These are phyloP conservation scores for Xenopus borealis DNA, from an alignment of 2,113 vertebrate genomes.

Conservation along the genomic window DNA sequence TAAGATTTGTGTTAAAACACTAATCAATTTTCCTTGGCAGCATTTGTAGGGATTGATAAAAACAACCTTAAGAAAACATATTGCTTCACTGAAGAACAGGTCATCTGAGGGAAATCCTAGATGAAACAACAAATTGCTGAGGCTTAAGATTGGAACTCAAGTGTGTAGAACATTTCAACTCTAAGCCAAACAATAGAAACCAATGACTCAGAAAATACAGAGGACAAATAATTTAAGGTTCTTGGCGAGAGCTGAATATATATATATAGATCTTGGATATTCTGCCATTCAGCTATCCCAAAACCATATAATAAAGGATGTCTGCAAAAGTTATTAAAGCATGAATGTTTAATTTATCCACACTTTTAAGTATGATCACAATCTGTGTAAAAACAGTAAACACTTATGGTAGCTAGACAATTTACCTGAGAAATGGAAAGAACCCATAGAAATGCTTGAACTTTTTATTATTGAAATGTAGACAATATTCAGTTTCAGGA, in stretches of 20 bases:
- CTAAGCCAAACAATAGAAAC: conserved; percentile 37
- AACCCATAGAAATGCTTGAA: too few species aligned
- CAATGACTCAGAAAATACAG: conserved; percentile 43
- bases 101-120: conserved; percentile 32
- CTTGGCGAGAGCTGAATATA: conserved; percentile 38
- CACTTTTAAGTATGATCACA: not conserved
- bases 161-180: conserved; percentile 31
- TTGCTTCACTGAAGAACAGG: conserved; percentile 10
- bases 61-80: not conserved
- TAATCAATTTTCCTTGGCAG: not conserved
- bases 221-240: conserved; percentile 42
- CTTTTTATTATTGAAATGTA: too few species aligned
- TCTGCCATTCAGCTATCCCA: conserved; percentile 35
- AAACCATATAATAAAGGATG: not conserved
- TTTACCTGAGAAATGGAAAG: too few species aligned
- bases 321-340: conserved; percentile 14
- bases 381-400: not conserved
- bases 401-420: too few species aligned
- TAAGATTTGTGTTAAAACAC: not conserved
- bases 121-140: conserved; percentile 16
- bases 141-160: conserved; percentile 26
- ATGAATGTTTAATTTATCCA: conserved; percentile 22
- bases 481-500: too few species aligned
- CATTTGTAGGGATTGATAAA: not conserved
- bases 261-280: conserved; percentile 12